Evolutionary conservation across 64 coral and sea anemone genomes (phyloP).

Genomic region (Montipora cactus): DNA sequence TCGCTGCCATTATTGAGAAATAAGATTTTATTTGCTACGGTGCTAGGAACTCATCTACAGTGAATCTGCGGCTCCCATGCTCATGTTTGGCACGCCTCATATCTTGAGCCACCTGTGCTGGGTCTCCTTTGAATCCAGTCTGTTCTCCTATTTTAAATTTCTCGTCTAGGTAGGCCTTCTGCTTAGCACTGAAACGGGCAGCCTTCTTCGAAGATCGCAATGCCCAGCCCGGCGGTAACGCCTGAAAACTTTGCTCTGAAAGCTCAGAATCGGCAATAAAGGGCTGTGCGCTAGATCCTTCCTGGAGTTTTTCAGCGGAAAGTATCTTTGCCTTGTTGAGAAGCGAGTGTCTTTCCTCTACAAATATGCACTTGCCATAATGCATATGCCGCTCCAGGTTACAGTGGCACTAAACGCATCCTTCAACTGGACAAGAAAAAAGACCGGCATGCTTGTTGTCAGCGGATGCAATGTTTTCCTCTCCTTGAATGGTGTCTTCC

Average conservation of each 20-base stretch:
- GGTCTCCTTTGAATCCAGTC: constrained; percentile 69
- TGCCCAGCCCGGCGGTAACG: constrained; percentile 40
- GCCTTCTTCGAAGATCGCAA: constrained; percentile 25
- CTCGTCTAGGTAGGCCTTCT: constrained; percentile 69
- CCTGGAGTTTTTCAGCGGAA: constrained; percentile 40
- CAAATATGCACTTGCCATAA: constrained; percentile 65
- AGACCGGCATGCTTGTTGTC: constrained; percentile 23
- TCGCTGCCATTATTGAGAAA: constrained; percentile 71
- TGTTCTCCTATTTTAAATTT: constrained; percentile 72
- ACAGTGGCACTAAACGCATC: constrained; percentile 56
- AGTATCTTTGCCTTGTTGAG: constrained; percentile 66
- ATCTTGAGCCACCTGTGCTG: constrained; percentile 58
- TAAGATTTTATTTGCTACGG: constrained; percentile 65
- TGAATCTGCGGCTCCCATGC: constrained; percentile 49
- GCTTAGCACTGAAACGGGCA: constrained; percentile 67
- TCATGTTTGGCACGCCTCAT: constrained; percentile 53
- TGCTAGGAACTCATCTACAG: constrained; percentile 46
- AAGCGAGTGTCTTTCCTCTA: constrained; percentile 36
- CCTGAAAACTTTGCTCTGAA: neutral
- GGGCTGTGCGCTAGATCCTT: constrained; percentile 40
- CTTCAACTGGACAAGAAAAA: constrained; percentile 64
- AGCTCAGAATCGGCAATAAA: constrained; percentile 16
- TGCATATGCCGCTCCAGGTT: constrained; percentile 59
- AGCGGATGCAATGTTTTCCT: neutral
- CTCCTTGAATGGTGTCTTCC: neutral